Evolutionary conservation across 2,888 invertebrate genomes (phyloP).

Genomic region (Petrolisthes manimaculis): DNA sequence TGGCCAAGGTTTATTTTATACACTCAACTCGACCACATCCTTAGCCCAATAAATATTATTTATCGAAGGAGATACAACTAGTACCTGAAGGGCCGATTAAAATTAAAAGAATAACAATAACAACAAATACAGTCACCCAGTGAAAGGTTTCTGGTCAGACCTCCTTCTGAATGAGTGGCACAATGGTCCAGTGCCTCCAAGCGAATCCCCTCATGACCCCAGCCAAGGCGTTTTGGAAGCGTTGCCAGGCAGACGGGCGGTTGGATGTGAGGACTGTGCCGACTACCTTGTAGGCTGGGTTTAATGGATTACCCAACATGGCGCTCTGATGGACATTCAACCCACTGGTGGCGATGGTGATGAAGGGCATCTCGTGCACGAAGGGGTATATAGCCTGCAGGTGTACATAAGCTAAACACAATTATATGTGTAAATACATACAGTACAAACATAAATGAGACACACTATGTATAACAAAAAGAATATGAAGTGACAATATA

Average conservation of each 20-base stretch:
- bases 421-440: too few species aligned
- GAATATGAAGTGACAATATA: too few species aligned
- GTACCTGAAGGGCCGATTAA: background rate
- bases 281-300: slow-evolving; percentile 40
- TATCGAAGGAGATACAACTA: background rate
- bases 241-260: background rate
- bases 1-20: too few species aligned
- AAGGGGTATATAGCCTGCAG: slow-evolving; percentile 48
- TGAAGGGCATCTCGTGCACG: slow-evolving; percentile 45
- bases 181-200: slow-evolving; percentile 29
- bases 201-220: background rate
- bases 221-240: slow-evolving; percentile 2
- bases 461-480: too few species aligned
- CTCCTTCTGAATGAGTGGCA: slow-evolving; percentile 36
- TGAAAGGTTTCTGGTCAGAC: background rate
- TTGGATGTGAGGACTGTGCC: background rate
- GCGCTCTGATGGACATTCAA: slow-evolving; percentile 39
- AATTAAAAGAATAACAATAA: too few species aligned
- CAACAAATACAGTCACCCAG: too few species aligned
- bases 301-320: slow-evolving; percentile 43
- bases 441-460: too few species aligned
- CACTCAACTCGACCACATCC: too few species aligned
- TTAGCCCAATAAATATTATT: background rate
- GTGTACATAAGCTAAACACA: background rate
- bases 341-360: slow-evolving; percentile 39